Base-by-base conservation (phyloP, 1,140 invertebrate species). In the Drosophila sp. region DNA sequence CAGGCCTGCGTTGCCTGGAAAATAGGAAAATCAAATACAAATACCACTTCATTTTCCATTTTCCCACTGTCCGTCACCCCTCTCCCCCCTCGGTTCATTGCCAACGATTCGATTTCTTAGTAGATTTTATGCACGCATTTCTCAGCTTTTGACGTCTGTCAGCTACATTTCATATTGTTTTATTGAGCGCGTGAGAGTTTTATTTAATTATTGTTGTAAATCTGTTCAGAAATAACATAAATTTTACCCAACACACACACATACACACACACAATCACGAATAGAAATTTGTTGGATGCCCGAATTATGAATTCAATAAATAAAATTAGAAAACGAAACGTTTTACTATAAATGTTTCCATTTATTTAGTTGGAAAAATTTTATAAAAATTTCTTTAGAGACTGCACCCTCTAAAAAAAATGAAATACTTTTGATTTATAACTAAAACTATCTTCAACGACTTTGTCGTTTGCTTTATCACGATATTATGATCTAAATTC, bases 81-180 rank as follows among this genome's bases (percentile, higher is more conserved):
- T n/a, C 40, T 58, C 32, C 38, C 47, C 57, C 33, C 25, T 72
- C 58, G 33, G 33, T 68, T 8, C 44, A 11, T 66, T 41, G 61
- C 44, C 60, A 41, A n/a, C 70, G 27, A 33, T 76, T 69, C 78
- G 68, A 78, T 86, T 86, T 82, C 75, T 76, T 57, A 63, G 71
- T 70, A 66, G 75, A 68, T 82, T 80, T 85, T 85, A 85, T 87
- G 79, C 85, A 87, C 79, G 83, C 82, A 86, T 87, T 82, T 82
- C 75, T 76, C 54, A 27, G 65, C 70, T 41, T 87, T 76, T 85
- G 82, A 85, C 79, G 83, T 86, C 82, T 85, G 82, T 86, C 82
- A 81, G 78, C 62, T 76, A 72, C 78, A 85, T 85, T 85, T 85
- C 65, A 58, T 67, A 50, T 64, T 66, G 66, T 66, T 63, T 66